Evolutionary conservation across 2,797 vertebrate species (phyloP), one percentile per base, ranked within the genome.

Genomic region (Acipenser oxyrinchus): DNA sequence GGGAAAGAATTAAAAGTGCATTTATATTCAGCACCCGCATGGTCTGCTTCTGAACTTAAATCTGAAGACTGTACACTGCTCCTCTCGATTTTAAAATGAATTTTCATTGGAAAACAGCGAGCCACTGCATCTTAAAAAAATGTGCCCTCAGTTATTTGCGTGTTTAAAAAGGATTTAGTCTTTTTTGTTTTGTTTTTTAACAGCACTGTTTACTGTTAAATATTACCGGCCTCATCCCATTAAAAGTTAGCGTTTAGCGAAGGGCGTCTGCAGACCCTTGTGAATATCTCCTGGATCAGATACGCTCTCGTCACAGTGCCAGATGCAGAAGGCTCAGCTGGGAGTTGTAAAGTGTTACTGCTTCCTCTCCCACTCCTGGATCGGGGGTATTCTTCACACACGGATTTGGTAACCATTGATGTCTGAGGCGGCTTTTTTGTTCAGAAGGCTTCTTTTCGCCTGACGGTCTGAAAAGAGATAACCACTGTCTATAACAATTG

Each of bases 351-450:
- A 15, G 60, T 13, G 49, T 55, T 63, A 18, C 48, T 13, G 60
- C 37, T 9, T 63, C 48, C 8, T 50, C 48, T 8, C 10, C 48
- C n/a, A 49, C 62, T 63, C 55, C 13, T 13, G 60, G 52, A 6
- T 15, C 4, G 1, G 13, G 53, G 52, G 74, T 64, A 72, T 6
- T 71, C 73, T 68, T 97, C 84, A 99, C 65, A 99, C 96, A 68
- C 96, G 87, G 75, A 99, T 99, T 90, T 99, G 96, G 86, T 98
- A 99, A 58, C 94, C 93, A 8, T 92, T 95, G 74, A 97, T 88
- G 83, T 98, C 95, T 67, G 89, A 80, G 65, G 96, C 83, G 7
- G 93, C 75, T 83, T 95, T n/a, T 97, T 70, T 89, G 86, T 68
- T 98, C 94, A 0, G 92, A 63, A 76, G 86, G 82, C 74, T 95